These are phyloP conservation scores for Bombus pyrosoma DNA, from an alignment of 1,140 invertebrate species.

Conservation along the genomic window DNA sequence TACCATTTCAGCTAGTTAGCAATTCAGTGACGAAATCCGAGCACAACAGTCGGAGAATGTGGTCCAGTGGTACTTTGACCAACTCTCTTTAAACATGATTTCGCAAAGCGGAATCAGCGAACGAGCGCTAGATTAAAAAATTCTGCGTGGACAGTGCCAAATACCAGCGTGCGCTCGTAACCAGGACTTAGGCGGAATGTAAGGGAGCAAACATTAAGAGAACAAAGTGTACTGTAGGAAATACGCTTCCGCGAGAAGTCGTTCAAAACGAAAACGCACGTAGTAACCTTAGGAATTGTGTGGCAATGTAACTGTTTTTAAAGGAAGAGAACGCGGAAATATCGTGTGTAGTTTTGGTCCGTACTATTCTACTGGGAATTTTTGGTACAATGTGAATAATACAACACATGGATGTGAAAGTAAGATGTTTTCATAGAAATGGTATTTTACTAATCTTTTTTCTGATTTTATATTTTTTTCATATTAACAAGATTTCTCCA, in stretches of 20 bases:
- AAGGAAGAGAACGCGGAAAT: background rate
- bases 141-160: constrained; percentile 47
- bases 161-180: constrained; percentile 5
- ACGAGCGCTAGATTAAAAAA: constrained; percentile 64
- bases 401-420: background rate
- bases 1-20: background rate
- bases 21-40: constrained; percentile 42
- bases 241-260: background rate
- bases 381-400: background rate
- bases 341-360: background rate
- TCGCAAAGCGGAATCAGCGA: constrained; percentile 52
- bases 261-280: background rate
- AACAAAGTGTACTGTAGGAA: constrained; percentile 14
- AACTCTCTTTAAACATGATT: constrained; percentile 62
- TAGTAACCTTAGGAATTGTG: background rate
- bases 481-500: too few species aligned
- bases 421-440: background rate
- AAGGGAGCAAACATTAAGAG: background rate
- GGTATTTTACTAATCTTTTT: background rate
- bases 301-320: background rate
- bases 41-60: background rate
- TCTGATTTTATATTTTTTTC: too few species aligned
- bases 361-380: background rate
- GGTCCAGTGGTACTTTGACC: constrained; percentile 21
- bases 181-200: background rate